These are phyloP conservation scores for Ceriagrion tenellum DNA, from an alignment of 2,888 invertebrate species.

Conservation along the genomic window DNA sequence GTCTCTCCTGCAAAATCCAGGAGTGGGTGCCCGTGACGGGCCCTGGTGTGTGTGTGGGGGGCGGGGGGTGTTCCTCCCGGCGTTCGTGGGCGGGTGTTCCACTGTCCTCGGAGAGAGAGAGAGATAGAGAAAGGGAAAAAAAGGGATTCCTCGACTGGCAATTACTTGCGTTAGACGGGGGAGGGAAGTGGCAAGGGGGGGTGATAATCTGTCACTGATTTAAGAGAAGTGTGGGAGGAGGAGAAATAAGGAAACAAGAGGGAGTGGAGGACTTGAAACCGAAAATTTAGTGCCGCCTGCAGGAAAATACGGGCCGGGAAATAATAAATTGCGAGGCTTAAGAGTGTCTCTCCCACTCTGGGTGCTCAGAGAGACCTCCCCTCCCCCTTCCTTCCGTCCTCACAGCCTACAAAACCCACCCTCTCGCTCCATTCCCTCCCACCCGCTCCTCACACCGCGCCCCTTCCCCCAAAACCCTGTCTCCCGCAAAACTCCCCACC, in stretches of 20 bases:
- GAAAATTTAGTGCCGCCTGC: slow-evolving; percentile 44
- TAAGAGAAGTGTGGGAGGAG: not conserved
- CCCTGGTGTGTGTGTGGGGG: too few species aligned
- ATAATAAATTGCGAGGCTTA: slow-evolving; percentile 5
- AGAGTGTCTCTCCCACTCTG: not conserved
- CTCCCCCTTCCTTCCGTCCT: not conserved
- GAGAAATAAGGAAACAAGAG: not conserved
- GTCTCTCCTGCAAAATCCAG: not conserved
- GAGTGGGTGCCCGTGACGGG: not conserved
- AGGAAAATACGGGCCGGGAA: slow-evolving; percentile 45
- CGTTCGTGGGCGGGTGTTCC: too few species aligned
- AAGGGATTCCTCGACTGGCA: slow-evolving; percentile 15
- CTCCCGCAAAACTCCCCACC: slow-evolving; percentile 4
- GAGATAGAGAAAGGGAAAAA: not conserved
- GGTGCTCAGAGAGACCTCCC: not conserved
- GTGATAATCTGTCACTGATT: slow-evolving; percentile 53
- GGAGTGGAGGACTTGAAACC: not conserved
- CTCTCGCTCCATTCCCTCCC: not conserved
- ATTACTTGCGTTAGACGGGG: not conserved
- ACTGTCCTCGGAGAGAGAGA: too few species aligned
- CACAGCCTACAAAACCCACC: not conserved
- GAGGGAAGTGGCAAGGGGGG: not conserved
- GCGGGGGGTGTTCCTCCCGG: not conserved
- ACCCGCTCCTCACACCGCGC: too few species aligned
- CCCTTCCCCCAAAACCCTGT: not conserved